Base-by-base conservation (phyloP, 2,113 vertebrate species). In the Eonycteris spelaea region DNA sequence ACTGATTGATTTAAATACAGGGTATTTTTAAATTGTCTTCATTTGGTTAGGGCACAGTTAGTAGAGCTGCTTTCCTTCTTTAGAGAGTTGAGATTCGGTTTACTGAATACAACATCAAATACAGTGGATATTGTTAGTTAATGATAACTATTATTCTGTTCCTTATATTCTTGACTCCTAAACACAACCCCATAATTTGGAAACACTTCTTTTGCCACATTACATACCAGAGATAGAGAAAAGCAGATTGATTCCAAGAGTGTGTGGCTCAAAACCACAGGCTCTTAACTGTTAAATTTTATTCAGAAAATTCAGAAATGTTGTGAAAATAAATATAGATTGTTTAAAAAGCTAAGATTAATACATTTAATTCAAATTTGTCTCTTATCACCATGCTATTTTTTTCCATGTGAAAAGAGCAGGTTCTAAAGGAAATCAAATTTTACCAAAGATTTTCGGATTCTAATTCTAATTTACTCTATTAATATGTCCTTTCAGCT, bases 401-500 rank as follows among this genome's bases (percentile, higher is more conserved):
- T n/a, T 78, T 77, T 74, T 18, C 24, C 12, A 19, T 57, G 21
- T 84, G 57, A 82, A 24, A 22, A 79, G 14, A n/a, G 80, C 11
- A 71, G 26, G 83, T 73, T 95, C n/a, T 21, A 83, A 59, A 83
- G 5, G 30, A 95, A 96, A 57, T 68, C 12, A 91, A 57, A 89
- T 19, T 89, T 91, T 90, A 18, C 24, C 11, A 6, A 83, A 78
- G 59, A 90, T 87, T 89, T 91, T 30, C n/a, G 83, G 26, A 91
- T 86, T 93, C 33, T 79, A 55, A 38, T 93, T 38, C 70, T 55
- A 84, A 92, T 95, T 91, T 26, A 13, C 30, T 84, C n/a, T 84
- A 79, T 89, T 89, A 93, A 94, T 84, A 45, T 94, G 40, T 80
- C n/a, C 78, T 90, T 96, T 95, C 68, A 71, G 40, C n/a, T 78